Evolutionary conservation across 2,113 vertebrate genomes (phyloP).

Genomic region (Syngnathus typhle): DNA sequence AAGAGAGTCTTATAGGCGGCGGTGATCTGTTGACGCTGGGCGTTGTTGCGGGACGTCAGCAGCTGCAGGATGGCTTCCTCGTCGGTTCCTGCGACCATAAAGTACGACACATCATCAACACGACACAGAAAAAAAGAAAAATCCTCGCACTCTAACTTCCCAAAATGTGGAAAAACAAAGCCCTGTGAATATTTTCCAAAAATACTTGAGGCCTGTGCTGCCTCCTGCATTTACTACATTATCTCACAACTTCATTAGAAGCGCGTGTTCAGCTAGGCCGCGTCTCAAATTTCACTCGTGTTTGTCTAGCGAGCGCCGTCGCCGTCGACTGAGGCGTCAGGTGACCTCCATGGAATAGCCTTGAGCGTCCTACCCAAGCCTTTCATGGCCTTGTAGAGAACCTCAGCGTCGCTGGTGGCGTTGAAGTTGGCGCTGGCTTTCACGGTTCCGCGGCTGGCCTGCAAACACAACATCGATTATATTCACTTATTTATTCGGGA

Average conservation of each 20-base stretch:
- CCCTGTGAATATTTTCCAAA: too few species aligned
- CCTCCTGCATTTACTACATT: neutral
- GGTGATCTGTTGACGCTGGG: slow-evolving; percentile 85
- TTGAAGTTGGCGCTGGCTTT: slow-evolving; percentile 77
- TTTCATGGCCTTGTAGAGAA: slow-evolving; percentile 90
- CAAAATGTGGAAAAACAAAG: too few species aligned
- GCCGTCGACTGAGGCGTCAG: neutral
- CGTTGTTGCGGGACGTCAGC: slow-evolving; percentile 79
- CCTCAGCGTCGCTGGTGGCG: slow-evolving; percentile 81
- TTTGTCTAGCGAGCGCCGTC: neutral
- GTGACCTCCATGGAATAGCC: slow-evolving; percentile 5
- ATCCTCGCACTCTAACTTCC: too few species aligned
- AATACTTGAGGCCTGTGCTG: too few species aligned
- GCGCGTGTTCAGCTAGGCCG: neutral
- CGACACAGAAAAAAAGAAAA: too few species aligned
- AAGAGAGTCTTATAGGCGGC: slow-evolving; percentile 82
- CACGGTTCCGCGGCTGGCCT: slow-evolving; percentile 80
- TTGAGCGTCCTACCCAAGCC: slow-evolving; percentile 79
- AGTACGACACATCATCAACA: neutral
- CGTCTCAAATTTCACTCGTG: neutral
- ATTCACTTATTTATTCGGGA: too few species aligned
- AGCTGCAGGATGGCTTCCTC: slow-evolving; percentile 84
- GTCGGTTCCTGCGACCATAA: slow-evolving; percentile 79
- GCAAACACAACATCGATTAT: neutral
- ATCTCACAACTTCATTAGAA: neutral